Conservation (phyloP, 1,140 invertebrate species). For the Dendrolimus kikuchii region DNA sequence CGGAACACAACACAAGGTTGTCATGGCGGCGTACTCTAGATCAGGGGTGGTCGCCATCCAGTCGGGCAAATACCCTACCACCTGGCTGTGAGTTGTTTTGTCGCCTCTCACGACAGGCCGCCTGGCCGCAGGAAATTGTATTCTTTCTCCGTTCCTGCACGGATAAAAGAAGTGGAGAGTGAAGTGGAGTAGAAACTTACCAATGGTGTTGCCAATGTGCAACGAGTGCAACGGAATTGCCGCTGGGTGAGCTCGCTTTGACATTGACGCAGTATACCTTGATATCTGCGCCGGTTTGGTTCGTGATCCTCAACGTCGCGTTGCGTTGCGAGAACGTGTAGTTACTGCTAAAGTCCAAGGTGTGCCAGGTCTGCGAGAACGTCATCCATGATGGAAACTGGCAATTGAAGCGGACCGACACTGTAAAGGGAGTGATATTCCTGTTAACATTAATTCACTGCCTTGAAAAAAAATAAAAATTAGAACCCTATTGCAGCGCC, state of each 20-base stretch:
- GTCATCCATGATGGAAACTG: constrained; percentile 80
- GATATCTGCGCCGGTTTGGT: constrained; percentile 73
- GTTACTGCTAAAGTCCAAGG: constrained; percentile 78
- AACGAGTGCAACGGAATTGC: constrained; percentile 71
- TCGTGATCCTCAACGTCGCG: constrained; percentile 75
- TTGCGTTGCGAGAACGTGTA: constrained; percentile 80
- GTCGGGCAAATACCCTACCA: no score
- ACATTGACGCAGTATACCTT: constrained; percentile 76
- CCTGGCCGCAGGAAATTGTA: no score
- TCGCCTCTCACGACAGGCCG: no score
- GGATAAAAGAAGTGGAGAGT: no score
- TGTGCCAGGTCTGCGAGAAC: constrained; percentile 79
- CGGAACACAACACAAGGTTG: no score
- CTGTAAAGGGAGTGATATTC: constrained; percentile 39
- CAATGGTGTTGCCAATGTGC: constrained; percentile 74
- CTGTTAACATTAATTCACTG: background rate
- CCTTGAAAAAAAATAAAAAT: no score
- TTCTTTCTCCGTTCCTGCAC: no score
- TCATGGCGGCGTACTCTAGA: no score
- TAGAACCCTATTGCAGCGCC: no score
- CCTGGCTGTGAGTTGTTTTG: no score
- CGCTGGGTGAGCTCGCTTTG: constrained; percentile 72
- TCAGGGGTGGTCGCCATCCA: no score
- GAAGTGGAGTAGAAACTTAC: no score
- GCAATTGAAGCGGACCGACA: constrained; percentile 75